Evolutionary conservation across 2,797 vertebrate genomes (phyloP).

Genomic region (Rhinoraja longicauda): DNA sequence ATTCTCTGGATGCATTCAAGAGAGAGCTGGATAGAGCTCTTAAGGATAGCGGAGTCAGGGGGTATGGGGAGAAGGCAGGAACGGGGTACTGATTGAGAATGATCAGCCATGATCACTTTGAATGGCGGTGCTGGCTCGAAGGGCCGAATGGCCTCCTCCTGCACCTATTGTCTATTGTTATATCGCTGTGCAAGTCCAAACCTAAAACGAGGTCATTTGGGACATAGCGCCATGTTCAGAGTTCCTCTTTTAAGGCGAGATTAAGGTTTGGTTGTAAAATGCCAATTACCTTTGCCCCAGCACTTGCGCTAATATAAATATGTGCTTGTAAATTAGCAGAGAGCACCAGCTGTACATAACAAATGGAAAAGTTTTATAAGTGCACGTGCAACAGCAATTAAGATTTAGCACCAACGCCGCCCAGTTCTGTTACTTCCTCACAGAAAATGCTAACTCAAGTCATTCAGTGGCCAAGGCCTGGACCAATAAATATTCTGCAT

Average conservation of each 20-base stretch:
- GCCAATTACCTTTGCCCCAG: not conserved
- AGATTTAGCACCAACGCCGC: not conserved
- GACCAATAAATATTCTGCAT: not conserved
- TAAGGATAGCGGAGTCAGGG: too few species aligned
- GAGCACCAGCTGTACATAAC: not conserved
- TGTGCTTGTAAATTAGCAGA: not conserved
- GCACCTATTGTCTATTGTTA: too few species aligned
- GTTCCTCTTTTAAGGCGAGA: not conserved
- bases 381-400: not conserved
- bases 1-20: too few species aligned
- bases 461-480: not conserved
- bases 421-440: not conserved
- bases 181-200: not conserved
- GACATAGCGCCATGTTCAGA: not conserved
- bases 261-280: conserved; percentile 1
- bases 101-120: too few species aligned
- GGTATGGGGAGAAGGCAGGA: too few species aligned
- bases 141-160: too few species aligned
- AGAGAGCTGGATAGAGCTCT: too few species aligned
- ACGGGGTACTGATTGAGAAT: too few species aligned
- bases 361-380: conserved; percentile 20
- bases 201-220: not conserved
- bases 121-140: too few species aligned
- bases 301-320: not conserved
- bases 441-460: not conserved